Percentiles rank a stretch among this genome's conserved stretches.
phyloP scores from a whole-genome alignment of 1,140 invertebrate species.

The Leptinotarsa lineolata region DNA sequence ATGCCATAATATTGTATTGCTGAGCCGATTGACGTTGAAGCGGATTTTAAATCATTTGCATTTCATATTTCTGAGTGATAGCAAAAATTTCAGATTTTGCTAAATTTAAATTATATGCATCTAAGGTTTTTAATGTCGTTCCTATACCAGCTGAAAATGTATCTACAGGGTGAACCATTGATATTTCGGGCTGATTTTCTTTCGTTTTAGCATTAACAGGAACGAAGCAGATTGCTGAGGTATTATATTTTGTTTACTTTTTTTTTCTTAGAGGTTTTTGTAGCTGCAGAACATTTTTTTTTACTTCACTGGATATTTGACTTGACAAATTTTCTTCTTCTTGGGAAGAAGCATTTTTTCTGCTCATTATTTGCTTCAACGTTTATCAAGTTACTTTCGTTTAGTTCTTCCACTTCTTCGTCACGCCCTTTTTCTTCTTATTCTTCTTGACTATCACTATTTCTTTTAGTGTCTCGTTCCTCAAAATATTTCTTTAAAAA shows the following conservation, averaged over 20 bases:
- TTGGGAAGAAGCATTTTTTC: not conserved
- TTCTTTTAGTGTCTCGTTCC: constrained; percentile 16
- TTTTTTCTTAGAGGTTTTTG: not conserved
- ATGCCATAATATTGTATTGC: not conserved
- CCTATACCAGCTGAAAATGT: too few relatives aligned
- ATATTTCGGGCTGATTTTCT: not conserved
- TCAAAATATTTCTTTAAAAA: constrained; percentile 24
- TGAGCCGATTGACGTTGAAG: not conserved
- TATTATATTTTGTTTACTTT: constrained; percentile 4
- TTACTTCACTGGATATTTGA: not conserved
- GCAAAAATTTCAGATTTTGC: constrained; percentile 11
- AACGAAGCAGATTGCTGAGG: not conserved
- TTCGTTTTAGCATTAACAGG: not conserved
- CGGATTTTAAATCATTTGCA: constrained; percentile 1
- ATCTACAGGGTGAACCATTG: not conserved
- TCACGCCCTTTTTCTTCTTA: not conserved
- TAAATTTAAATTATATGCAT: constrained; percentile 11
- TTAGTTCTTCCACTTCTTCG: not conserved
- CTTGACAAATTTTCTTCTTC: constrained; percentile 7
- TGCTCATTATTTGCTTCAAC: not conserved
- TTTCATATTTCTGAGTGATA: constrained; percentile 3
- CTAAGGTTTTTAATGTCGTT: constrained; percentile 8
- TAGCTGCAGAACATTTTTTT: not conserved
- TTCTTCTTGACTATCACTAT: constrained; percentile 18
- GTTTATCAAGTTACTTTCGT: not conserved